Conservation (phyloP, 1,140 invertebrate genomes). For the Leguminivora glycinivorella region DNA sequence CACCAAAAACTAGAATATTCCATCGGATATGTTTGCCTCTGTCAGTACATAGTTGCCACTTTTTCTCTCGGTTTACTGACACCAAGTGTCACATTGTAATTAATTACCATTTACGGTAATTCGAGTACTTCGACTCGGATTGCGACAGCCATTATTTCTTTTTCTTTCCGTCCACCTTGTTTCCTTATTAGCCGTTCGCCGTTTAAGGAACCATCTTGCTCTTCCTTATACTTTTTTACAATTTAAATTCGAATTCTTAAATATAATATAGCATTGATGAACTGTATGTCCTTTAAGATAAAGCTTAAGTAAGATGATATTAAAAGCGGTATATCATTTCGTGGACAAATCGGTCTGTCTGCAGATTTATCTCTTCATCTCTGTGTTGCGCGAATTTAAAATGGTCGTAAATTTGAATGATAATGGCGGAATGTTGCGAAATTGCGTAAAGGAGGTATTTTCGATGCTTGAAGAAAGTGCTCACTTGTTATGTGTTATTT, state of each 20-base stretch:
- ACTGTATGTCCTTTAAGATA: too few relatives aligned
- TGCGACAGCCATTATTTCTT: constrained; percentile 19
- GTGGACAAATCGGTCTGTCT: background rate
- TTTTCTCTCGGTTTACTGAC: background rate
- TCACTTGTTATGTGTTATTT: background rate
- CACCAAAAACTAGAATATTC: background rate
- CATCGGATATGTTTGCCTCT: background rate
- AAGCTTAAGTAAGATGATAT: too few relatives aligned
- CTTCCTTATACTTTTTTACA: constrained; percentile 10
- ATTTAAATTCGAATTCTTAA: constrained; percentile 20
- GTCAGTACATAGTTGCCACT: background rate
- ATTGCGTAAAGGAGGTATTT: background rate
- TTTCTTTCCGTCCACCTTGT: constrained; percentile 15
- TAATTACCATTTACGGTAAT: constrained; percentile 5
- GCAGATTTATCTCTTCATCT: constrained; percentile 23
- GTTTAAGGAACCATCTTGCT: constrained; percentile 7
- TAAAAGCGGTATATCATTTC: constrained; percentile 1
- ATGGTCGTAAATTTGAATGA: constrained; percentile 18
- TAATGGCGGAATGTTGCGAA: constrained; percentile 15
- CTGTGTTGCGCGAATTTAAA: constrained; percentile 1
- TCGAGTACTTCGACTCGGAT: constrained; percentile 6
- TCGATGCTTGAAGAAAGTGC: background rate
- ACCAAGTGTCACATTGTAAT: background rate
- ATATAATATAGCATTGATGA: too few relatives aligned
- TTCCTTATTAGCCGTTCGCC: constrained; percentile 19